phyloP scores from a whole-genome alignment of 1,140 invertebrate genomes.

The Maniola jurtina region DNA sequence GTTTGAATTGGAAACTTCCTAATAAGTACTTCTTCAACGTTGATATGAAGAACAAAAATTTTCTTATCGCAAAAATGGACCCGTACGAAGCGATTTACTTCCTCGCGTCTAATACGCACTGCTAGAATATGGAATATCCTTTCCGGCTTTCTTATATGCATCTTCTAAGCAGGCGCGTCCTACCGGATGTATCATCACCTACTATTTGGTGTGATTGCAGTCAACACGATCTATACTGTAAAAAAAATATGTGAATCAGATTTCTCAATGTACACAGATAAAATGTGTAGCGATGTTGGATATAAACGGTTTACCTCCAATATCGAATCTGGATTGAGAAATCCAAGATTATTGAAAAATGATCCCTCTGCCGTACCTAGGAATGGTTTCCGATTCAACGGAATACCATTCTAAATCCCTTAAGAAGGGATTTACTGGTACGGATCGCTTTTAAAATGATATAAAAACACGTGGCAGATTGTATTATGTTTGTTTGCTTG shows the following conservation, averaged over 20 bases:
- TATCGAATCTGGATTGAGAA: slow-evolving; percentile 30
- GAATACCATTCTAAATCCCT: slow-evolving; percentile 49
- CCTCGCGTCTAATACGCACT: too few relatives aligned
- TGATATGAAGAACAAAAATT: too few relatives aligned
- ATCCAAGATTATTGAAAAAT: slow-evolving; percentile 68
- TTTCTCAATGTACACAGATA: slow-evolving; percentile 4
- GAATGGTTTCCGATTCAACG: slow-evolving; percentile 55
- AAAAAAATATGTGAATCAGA: background rate
- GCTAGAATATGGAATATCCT: too few relatives aligned
- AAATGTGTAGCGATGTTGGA: slow-evolving; percentile 16
- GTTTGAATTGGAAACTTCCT: background rate
- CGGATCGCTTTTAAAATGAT: slow-evolving; percentile 39
- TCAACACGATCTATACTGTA: background rate
- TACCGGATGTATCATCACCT: background rate
- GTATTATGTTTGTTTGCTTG: slow-evolving; percentile 14
- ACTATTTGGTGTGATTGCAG: too few relatives aligned
- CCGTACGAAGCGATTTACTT: too few relatives aligned
- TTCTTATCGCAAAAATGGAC: too few relatives aligned
- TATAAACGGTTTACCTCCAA: slow-evolving; percentile 25
- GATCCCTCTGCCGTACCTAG: slow-evolving; percentile 41
- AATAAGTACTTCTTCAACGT: background rate
- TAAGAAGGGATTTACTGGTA: slow-evolving; percentile 40
- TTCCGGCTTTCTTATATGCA: too few relatives aligned
- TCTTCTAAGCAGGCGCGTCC: too few relatives aligned
- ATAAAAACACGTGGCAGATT: slow-evolving; percentile 28